Conservation (phyloP, 2,113 vertebrate species). For the Malurus melanocephalus region DNA sequence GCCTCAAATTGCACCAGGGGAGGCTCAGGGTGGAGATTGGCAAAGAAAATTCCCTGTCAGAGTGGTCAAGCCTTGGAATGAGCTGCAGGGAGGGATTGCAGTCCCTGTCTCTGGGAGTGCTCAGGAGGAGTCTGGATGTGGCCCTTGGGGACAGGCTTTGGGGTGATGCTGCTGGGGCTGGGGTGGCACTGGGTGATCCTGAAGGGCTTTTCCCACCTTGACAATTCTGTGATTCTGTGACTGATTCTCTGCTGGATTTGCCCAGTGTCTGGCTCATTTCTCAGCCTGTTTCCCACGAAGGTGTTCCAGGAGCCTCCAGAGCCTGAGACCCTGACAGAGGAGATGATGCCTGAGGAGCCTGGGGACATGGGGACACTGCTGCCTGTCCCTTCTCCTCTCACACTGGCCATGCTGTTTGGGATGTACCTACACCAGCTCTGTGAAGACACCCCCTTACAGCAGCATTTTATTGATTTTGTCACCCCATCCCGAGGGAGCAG, state of each 20-base stretch:
- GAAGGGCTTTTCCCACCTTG: fast-evolving
- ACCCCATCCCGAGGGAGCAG: not conserved
- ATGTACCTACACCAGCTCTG: not conserved
- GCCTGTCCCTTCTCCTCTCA: not conserved
- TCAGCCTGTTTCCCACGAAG: not conserved
- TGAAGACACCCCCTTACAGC: not conserved
- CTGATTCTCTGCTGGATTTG: not conserved
- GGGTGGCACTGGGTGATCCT: fast-evolving
- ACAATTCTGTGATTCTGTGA: not conserved
- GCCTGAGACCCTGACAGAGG: not conserved
- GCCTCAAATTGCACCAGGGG: not conserved
- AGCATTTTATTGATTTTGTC: not conserved
- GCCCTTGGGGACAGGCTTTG: not conserved
- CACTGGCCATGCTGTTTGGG: not conserved
- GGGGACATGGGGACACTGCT: not conserved
- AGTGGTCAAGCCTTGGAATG: not conserved
- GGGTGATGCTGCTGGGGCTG: not conserved
- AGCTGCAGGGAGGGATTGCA: not conserved
- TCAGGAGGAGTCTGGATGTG: not conserved
- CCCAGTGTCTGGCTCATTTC: not conserved
- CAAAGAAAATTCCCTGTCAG: fast-evolving
- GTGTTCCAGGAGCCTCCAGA: not conserved
- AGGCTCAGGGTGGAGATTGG: fast-evolving
- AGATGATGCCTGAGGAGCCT: not conserved
- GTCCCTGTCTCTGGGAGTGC: fast-evolving